These are phyloP conservation scores for Ginglymostoma cirratum DNA, from an alignment of 2,113 vertebrate species.

Conservation along the genomic window DNA sequence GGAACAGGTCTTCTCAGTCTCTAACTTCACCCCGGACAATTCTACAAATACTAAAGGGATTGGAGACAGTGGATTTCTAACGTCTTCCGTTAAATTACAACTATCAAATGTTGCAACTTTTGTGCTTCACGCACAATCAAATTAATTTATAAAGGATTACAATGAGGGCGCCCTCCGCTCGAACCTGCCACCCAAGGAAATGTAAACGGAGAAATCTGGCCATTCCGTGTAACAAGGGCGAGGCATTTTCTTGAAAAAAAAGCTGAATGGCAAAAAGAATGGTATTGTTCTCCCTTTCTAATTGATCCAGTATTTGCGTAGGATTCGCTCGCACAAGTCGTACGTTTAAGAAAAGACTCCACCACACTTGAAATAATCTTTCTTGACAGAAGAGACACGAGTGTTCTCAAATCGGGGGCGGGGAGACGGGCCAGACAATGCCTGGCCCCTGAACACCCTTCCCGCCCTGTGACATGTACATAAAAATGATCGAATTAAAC, in stretches of 20 bases:
- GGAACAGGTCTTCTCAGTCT: slow-evolving; percentile 1
- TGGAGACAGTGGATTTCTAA: background rate
- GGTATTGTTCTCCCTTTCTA: background rate
- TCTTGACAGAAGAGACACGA: too few species aligned
- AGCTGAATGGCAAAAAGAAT: background rate
- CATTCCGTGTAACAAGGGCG: background rate
- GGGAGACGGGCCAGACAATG: background rate
- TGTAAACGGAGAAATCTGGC: background rate
- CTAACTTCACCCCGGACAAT: background rate
- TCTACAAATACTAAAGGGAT: background rate
- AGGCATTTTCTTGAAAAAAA: background rate
- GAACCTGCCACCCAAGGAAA: background rate
- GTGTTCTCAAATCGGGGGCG: background rate
- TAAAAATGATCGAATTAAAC: background rate
- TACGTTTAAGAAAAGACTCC: background rate
- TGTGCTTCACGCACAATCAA: background rate
- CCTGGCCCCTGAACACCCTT: background rate
- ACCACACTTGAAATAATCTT: background rate
- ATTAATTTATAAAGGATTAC: background rate
- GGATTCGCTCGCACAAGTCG: background rate
- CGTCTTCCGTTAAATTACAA: background rate
- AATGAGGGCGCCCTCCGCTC: background rate
- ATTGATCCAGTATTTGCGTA: background rate
- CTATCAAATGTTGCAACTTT: background rate
- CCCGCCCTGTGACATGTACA: background rate